phyloP scores from a whole-genome alignment of 2,113 vertebrate species.

The Tragelaphus strepsiceros region DNA sequence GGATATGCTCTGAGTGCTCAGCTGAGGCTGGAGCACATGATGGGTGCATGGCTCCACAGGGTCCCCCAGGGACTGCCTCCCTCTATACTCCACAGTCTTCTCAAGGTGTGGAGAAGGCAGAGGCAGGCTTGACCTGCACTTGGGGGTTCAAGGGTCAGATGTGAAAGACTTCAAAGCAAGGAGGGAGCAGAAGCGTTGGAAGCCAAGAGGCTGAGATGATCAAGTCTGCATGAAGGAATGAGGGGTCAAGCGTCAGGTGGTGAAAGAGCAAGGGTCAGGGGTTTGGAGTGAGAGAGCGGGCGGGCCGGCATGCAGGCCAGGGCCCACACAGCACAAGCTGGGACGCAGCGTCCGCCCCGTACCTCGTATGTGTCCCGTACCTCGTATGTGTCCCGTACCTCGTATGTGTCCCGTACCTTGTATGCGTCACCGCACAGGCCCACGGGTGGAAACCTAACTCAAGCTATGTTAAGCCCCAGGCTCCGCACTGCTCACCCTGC shows the following conservation, averaged over 20 bases:
- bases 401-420: not conserved
- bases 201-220: not conserved
- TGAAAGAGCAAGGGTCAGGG: not conserved
- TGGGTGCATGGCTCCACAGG: not conserved
- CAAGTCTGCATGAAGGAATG: not conserved
- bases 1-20: not conserved
- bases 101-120: not conserved
- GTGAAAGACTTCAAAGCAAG: not conserved
- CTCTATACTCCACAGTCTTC: not conserved
- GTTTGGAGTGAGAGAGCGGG: not conserved
- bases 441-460: not conserved
- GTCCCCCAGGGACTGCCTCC: not conserved
- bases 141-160: not conserved
- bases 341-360: not conserved
- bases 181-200: not conserved
- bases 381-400: not conserved
- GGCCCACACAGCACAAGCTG: not conserved
- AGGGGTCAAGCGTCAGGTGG: not conserved
- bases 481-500: not conserved
- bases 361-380: not conserved
- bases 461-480: not conserved
- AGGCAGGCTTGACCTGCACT: not conserved
- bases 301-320: not conserved
- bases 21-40: not conserved
- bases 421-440: not conserved